Evolutionary conservation across 2,113 vertebrate species (phyloP), one percentile per base, ranked within the genome.

Genomic region (Taxidea taxus): DNA sequence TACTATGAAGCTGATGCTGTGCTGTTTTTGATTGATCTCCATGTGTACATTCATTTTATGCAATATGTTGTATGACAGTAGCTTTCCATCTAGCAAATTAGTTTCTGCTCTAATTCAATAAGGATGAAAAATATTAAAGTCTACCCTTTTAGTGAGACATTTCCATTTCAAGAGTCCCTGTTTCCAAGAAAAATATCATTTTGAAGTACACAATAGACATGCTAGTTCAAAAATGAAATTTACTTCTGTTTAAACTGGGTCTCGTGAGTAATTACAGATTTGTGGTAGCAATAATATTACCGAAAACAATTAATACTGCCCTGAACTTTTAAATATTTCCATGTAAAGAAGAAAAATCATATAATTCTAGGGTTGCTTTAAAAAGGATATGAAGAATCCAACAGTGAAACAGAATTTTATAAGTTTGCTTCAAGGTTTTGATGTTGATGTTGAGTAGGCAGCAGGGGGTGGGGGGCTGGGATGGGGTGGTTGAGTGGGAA

Each of bases 51-150:
- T 97, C 74, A 92, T 78, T 97, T 95, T 83, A 56, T 83, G 29
- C 82, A 96, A 90, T 94, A 78, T 90, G 81, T 87, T 95, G 85
- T 82, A 90, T 80, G 54, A 94, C 14, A 68, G 90, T 94, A 97
- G 66, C 58, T 97, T 96, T 96, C 89, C 87, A 86, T 84, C 96
- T 96, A 78, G 72, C 31, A 97, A 89, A 96, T 94, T 95, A 94
- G 93, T 88, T 95, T 97, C 89, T 91, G 15, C 44, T 91, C 42
- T 97, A 82, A 88, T 91, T 90, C 60, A 94, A n/a, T 97, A 37
- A 20, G 47, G 72, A 78, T 91, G 15, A 95, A 96, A 94, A 85
- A 81, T 89, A 91, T 72, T 96, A 85, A 97, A 97, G 90, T 93
- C 25, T 95, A n/a, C 14, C 86, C 60, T 87, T 95, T 92, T 82